Evolutionary conservation across 1,140 invertebrate genomes (phyloP), one percentile per base, ranked within the genome.

Genomic region (Lepidurus packardi): DNA sequence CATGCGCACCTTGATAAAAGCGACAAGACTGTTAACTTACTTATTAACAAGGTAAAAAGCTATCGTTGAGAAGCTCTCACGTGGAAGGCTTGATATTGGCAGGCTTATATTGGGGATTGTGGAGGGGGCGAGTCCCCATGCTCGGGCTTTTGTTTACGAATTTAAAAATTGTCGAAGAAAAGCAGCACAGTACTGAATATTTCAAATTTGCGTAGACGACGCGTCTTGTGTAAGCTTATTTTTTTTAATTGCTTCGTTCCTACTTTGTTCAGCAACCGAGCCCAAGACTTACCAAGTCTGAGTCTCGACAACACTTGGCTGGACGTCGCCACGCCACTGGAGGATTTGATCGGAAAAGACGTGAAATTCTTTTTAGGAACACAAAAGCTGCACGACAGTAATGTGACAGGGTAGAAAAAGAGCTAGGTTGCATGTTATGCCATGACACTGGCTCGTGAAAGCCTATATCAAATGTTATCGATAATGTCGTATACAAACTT

Each of bases 311-410:
- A 21, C 53, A 65, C 53, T 65, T 65, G 13, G 13, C 53, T n/a
- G 53, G 53, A 7, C 53, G 16, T 65, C 21, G 53, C 53, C 16
- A 13, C 53, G 53, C 21, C 53, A 65, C 16, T 4, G n/a, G 53
- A n/a, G 10, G 53, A 65, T 65, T 65, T 65, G 53, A 65, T 65
- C 16, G 53, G 21, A 65, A 65, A 21, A 65, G 53, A 65, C 53
- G 53, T 16, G 53, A 16, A 65, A 13, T 21, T n/a, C 53, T 65
- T 65, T 65, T 16, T 21, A 65, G 53, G 16, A 16, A 65, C 53
- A 65, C 53, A 13, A 13, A 11, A 65, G 53, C 21, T n/a, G n/a
- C 53, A 21, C 53, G 53, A 65, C 13, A 65, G 53, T 21, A 65
- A 65, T 7, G 21, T 65, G 53, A 65, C 53, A 65, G 21, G 53